Evolutionary conservation across 2,888 invertebrate genomes (phyloP).

Genomic region (Caenorhabditis sulstoni): DNA sequence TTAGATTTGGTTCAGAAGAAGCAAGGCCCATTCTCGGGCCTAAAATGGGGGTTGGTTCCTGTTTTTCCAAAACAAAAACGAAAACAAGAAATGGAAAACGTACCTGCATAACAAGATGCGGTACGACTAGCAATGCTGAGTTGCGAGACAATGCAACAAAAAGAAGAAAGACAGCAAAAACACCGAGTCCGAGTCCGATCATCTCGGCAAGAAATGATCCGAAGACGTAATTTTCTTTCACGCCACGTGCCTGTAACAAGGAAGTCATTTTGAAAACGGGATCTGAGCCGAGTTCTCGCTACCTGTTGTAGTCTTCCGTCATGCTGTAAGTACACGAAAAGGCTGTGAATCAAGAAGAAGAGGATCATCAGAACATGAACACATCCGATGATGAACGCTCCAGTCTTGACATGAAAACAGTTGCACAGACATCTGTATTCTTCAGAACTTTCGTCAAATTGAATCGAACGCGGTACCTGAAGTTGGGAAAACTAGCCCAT

Average conservation of each 20-base stretch:
- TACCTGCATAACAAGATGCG: conserved; percentile 79
- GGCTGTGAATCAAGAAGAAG: conserved; percentile 77
- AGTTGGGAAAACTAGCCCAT: background rate
- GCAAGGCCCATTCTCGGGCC: too few species aligned
- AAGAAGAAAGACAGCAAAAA: conserved; percentile 71
- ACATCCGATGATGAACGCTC: conserved; percentile 74
- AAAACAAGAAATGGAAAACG: conserved; percentile 13
- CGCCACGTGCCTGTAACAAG: conserved; percentile 62
- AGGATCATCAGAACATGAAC: conserved; percentile 74
- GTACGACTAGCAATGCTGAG: conserved; percentile 74
- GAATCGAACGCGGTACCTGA: conserved; percentile 74
- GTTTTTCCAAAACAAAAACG: background rate
- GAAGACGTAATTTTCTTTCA: conserved; percentile 72
- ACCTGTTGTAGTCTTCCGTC: conserved; percentile 68
- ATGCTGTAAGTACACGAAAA: conserved; percentile 78
- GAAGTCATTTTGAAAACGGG: background rate
- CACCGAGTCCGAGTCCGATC: conserved; percentile 69
- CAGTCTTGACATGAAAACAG: conserved; percentile 80
- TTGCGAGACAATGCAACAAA: conserved; percentile 76
- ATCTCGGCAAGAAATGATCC: conserved; percentile 69
- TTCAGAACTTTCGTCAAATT: conserved; percentile 79
- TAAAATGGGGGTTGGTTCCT: conserved; percentile 13
- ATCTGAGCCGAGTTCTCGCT: background rate
- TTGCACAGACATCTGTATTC: conserved; percentile 79
- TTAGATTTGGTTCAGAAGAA: too few species aligned